These are phyloP conservation scores for Serilophus lunatus DNA, from an alignment of 2,113 vertebrate genomes.

Conservation along the genomic window DNA sequence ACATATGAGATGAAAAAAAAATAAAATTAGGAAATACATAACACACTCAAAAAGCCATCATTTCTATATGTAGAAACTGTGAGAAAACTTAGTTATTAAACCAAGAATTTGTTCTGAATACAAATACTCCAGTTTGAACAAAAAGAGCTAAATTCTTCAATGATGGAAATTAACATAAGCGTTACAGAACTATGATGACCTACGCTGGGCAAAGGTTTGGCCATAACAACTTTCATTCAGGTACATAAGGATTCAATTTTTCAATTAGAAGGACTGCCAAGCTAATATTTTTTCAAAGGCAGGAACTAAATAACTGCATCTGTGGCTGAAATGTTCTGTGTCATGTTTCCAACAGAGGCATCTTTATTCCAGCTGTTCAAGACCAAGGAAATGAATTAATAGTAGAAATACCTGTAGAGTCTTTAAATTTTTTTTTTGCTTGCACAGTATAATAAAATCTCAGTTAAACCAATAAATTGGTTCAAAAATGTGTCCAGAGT, in stretches of 20 bases:
- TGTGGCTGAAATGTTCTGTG: not conserved
- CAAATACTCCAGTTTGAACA: not conserved
- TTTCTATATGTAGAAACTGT: not conserved
- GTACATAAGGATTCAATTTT: not conserved
- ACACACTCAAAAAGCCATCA: not conserved
- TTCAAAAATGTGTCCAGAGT: not conserved
- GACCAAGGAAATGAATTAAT: not conserved
- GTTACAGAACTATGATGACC: fast-evolving
- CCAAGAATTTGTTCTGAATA: not conserved
- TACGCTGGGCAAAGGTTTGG: not conserved
- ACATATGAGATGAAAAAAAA: not conserved
- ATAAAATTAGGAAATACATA: not conserved
- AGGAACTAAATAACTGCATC: not conserved
- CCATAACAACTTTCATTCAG: not conserved
- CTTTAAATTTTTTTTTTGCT: not conserved
- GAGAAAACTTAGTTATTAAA: not conserved
- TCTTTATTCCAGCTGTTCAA: not conserved
- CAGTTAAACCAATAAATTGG: not conserved
- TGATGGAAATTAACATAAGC: not conserved
- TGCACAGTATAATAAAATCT: not conserved
- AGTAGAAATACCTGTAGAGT: not conserved
- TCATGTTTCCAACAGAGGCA: not conserved
- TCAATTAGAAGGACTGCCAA: not conserved
- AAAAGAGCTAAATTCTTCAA: not conserved
- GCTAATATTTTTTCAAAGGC: not conserved